Percentiles rank a stretch among this genome's conserved stretches.
Evolutionary conservation across 2,888 invertebrate genomes (phyloP).

Genomic region (Aelia acuminata): DNA sequence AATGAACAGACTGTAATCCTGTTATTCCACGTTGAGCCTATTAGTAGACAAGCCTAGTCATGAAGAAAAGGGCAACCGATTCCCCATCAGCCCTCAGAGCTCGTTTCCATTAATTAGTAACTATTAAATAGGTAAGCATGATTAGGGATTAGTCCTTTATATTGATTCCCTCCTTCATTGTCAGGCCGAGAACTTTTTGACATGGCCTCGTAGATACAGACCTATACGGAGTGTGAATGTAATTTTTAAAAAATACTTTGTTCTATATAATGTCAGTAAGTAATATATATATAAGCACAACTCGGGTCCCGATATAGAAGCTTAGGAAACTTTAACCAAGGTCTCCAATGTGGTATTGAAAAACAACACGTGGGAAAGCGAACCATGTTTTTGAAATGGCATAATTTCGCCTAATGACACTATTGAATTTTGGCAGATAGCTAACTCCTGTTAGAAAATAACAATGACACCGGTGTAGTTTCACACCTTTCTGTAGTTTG

Average conservation of each 20-base stretch:
- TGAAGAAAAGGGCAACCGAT: not conserved
- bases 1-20: not conserved
- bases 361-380: not conserved
- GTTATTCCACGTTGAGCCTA: not conserved
- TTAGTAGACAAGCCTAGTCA: not conserved
- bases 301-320: not conserved
- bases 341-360: not conserved
- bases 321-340: not conserved
- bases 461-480: not conserved
- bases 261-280: no score
- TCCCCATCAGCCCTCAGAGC: constrained; percentile 3
- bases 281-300: not conserved
- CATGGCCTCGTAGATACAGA: no score
- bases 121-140: no score
- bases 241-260: no score
- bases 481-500: constrained; percentile 5
- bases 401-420: not conserved
- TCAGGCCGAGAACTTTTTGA: no score
- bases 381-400: not conserved
- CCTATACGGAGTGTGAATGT: no score
- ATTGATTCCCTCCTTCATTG: no score
- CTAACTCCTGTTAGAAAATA: not conserved
- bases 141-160: no score
- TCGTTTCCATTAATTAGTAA: constrained; percentile 34
- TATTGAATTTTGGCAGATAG: not conserved